Evolutionary conservation across 2,888 invertebrate species (phyloP).

Genomic region (Charanyca ferruginea): DNA sequence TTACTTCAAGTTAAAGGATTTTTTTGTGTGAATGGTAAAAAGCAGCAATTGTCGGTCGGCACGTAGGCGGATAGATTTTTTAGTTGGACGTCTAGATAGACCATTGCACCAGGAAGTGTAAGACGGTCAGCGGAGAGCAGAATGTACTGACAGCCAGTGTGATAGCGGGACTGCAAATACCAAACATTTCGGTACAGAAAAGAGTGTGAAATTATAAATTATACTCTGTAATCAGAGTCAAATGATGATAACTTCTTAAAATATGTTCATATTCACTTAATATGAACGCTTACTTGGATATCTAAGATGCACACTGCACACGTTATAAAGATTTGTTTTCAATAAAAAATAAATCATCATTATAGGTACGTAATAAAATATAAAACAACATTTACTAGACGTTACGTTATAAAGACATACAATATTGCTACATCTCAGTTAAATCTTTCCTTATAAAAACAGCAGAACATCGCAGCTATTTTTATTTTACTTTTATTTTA

Average conservation of each 20-base stretch:
- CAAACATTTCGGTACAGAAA: conserved; percentile 27
- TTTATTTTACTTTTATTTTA: conserved; percentile 42
- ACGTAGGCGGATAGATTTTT: conserved; percentile 63
- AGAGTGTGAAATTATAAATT: not conserved
- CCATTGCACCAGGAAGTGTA: conserved; percentile 70
- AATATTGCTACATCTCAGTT: conserved; percentile 15
- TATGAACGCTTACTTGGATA: too few species aligned
- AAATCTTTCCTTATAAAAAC: conserved; percentile 41
- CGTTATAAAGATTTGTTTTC: not conserved
- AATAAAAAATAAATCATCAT: not conserved
- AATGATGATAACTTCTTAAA: too few species aligned
- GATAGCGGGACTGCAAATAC: conserved; percentile 52
- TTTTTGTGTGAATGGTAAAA: conserved; percentile 58
- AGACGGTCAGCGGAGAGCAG: conserved; percentile 32
- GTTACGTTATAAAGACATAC: not conserved
- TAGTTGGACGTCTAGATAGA: conserved; percentile 57
- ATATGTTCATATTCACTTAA: too few species aligned
- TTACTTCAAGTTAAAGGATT: conserved; percentile 52
- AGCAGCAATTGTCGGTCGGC: conserved; percentile 52
- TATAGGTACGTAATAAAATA: not conserved
- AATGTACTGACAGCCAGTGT: conserved; percentile 17
- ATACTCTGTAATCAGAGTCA: not conserved
- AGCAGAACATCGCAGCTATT: conserved; percentile 12
- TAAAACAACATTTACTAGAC: not conserved
- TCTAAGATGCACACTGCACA: too few species aligned